Evolutionary conservation across 2,888 invertebrate genomes (phyloP).

Genomic region (Lasioglossum villosulum): DNA sequence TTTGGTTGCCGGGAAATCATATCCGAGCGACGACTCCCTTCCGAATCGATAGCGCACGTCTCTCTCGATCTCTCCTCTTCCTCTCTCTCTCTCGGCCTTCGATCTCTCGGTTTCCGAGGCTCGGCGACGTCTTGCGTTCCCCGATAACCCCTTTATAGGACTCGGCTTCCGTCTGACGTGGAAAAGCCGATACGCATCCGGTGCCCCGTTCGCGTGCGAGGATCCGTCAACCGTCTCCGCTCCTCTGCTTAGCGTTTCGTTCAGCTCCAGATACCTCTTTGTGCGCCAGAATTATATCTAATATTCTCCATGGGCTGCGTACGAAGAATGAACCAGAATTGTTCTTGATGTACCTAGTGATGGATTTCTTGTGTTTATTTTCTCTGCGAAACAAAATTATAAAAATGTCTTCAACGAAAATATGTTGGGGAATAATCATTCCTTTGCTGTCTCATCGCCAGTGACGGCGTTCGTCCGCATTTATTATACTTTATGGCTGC

Average conservation of each 20-base stretch:
- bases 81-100: neutral
- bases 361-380: too few species aligned
- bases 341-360: too few species aligned
- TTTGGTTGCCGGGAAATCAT: conserved; percentile 13
- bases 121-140: conserved; percentile 12
- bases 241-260: neutral
- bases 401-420: neutral
- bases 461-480: neutral
- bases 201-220: conserved; percentile 31
- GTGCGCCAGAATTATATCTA: neutral
- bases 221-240: conserved; percentile 1
- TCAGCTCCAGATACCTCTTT: neutral
- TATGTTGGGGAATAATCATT: neutral
- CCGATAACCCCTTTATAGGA: conserved; percentile 57
- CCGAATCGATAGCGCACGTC: conserved; percentile 7
- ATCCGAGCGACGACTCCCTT: neutral
- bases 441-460: neutral
- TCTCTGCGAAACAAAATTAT: neutral
- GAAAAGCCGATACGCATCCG: conserved; percentile 61
- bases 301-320: neutral
- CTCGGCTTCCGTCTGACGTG: conserved; percentile 11
- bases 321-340: too few species aligned
- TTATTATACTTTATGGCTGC: neutral
- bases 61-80: neutral
- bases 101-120: conserved; percentile 4